Conservation (phyloP, 2,888 invertebrate genomes). For the Serrognathus titanus region DNA sequence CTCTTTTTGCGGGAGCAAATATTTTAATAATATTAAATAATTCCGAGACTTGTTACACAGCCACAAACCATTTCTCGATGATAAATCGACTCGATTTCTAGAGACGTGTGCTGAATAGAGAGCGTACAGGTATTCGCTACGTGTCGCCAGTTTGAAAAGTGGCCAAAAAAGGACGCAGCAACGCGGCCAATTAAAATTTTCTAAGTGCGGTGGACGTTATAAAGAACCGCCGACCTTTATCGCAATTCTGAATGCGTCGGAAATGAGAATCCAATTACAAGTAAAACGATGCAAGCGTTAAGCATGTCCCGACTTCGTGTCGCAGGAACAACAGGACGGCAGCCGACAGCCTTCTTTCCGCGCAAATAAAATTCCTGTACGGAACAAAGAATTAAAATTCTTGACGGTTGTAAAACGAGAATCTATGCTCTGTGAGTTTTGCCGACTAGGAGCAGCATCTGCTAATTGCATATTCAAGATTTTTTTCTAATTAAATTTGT, state of each 20-base stretch:
- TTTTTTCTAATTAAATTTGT: neutral
- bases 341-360: slow-evolving; percentile 38
- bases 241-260: slow-evolving; percentile 50
- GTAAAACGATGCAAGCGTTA: slow-evolving; percentile 46
- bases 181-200: slow-evolving; percentile 50
- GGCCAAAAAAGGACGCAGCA: slow-evolving; percentile 45
- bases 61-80: slow-evolving; percentile 42
- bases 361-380: slow-evolving; percentile 45
- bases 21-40: slow-evolving; percentile 49
- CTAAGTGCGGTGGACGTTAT: slow-evolving; percentile 45
- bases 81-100: slow-evolving; percentile 39
- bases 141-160: slow-evolving; percentile 25
- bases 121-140: neutral
- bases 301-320: slow-evolving; percentile 47
- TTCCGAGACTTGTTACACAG: slow-evolving; percentile 34
- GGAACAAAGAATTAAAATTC: slow-evolving; percentile 47
- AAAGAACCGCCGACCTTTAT: slow-evolving; percentile 48
- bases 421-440: slow-evolving; percentile 19
- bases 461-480: neutral
- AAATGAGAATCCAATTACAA: slow-evolving; percentile 51
- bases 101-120: slow-evolving; percentile 34
- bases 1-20: slow-evolving; percentile 38
- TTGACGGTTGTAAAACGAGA: slow-evolving; percentile 42
- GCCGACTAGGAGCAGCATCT: neutral
- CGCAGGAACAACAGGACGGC: slow-evolving; percentile 43